Conservation (phyloP, 1,140 invertebrate genomes). For the Tribolium madens region DNA sequence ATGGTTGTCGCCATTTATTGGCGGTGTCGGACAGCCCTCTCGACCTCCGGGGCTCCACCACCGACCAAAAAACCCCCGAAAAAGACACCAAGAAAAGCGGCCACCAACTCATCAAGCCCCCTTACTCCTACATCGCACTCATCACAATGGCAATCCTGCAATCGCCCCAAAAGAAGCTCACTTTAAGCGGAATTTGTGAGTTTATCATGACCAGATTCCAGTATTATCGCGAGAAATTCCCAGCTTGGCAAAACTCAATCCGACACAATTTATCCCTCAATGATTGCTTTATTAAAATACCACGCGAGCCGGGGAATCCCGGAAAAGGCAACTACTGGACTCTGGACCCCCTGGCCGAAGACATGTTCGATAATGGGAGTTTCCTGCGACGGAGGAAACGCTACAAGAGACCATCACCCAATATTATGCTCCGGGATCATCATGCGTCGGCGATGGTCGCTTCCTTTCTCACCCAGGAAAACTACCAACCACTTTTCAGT, state of each 20-base stretch:
- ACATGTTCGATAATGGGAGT: conserved; percentile 99
- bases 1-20: conserved; percentile 58
- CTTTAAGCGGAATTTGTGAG: conserved; percentile 97
- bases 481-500: conserved; percentile 66
- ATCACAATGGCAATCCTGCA: conserved; percentile 99
- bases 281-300: conserved; percentile 99
- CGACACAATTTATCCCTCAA: conserved; percentile 97
- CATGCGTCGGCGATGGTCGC: conserved; percentile 63
- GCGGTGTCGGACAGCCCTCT: conserved; percentile 61
- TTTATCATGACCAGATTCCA: conserved; percentile 99
- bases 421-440: conserved; percentile 69
- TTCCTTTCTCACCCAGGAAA: conserved; percentile 61
- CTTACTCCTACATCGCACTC: conserved; percentile 97
- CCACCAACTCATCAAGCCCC: conserved; percentile 85
- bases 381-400: conserved; percentile 95
- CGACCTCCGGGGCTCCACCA: conserved; percentile 60
- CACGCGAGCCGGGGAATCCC: conserved; percentile 97
- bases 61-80: conserved; percentile 54
- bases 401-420: conserved; percentile 87
- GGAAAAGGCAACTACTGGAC: conserved; percentile 99
- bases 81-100: conserved; percentile 57
- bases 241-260: conserved; percentile 97
- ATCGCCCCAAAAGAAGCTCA: conserved; percentile 96
- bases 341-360: conserved; percentile 94
- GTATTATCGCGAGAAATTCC: conserved; percentile 95